Percentiles rank a stretch among this genome's conserved stretches.
These are phyloP conservation scores for Catamblyrhynchus diadema DNA, from an alignment of 2,797 vertebrate genomes.

Conservation along the genomic window DNA sequence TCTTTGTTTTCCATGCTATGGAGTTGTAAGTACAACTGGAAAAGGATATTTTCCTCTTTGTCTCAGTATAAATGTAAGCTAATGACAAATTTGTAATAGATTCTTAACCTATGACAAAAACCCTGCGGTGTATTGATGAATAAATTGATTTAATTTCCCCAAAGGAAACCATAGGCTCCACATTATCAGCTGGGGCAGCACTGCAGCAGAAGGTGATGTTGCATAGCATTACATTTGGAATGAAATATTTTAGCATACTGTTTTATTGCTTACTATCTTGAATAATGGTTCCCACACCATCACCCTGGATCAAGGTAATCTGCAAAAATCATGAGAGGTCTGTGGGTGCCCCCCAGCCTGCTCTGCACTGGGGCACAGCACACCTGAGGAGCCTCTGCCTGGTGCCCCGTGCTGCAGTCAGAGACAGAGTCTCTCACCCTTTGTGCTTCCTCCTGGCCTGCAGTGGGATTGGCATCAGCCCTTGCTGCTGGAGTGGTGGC, in stretches of 20 bases:
- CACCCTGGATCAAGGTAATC: not conserved
- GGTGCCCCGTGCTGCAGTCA: accelerated
- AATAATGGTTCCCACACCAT: not conserved
- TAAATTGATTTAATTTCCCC: conserved; percentile 13
- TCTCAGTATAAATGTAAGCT: not conserved
- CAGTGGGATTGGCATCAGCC: not conserved
- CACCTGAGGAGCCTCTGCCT: not conserved
- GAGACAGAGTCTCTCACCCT: not conserved
- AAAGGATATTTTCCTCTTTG: not conserved
- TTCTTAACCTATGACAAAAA: not conserved
- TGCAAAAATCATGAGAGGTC: not conserved
- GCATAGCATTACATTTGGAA: not conserved
- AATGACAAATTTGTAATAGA: not conserved
- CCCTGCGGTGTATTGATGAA: not conserved
- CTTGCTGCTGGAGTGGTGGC: not conserved
- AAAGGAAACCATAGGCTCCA: not conserved
- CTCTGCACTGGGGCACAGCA: accelerated
- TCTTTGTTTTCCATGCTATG: not conserved
- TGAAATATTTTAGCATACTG: not conserved
- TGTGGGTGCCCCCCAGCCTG: not conserved
- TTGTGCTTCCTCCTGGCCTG: not conserved
- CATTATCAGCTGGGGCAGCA: not conserved
- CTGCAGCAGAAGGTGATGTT: not conserved
- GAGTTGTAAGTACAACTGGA: not conserved
- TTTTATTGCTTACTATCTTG: not conserved